Evolutionary conservation across 2,113 vertebrate genomes (phyloP), one percentile per base, ranked within the genome.

Genomic region (Perca flavescens): DNA sequence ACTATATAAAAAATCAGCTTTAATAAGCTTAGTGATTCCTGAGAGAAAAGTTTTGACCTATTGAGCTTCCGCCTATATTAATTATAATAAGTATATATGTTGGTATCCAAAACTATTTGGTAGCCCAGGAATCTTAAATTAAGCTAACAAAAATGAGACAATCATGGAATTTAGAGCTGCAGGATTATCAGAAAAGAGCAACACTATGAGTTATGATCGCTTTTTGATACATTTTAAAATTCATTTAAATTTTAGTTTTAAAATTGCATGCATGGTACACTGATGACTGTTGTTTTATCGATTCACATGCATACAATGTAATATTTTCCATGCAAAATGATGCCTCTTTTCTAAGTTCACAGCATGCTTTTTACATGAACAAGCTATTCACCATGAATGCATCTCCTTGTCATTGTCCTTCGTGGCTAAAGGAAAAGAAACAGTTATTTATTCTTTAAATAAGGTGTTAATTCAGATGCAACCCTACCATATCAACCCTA

Each of bases 381-480:
- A 84, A 86, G 50, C 79, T 87, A 85, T 86, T 92, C 90, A 93
- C 92, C 87, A 85, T 92, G 57, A 81, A 71, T 83, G 65, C 61
- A 89, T 84, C 78, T 88, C 64, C 85, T 76, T 89, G 81, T 58
- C 85, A 86, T 14, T 90, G 86, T 79, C 64, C 89, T 81, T 85
- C 50, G 64, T 53, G 8, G 84, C 89, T 91, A 82, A 77, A 87
- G 88, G 80, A 85, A 87, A 86, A 81, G 69, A 87, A 80, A 88
- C 14, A 77, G 22, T 80, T 36, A 75, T 89, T 89, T 84, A 84
- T 79, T 88, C 49, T 74, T 73, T 82, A 67, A 80, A 65, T 17
- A 36, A 47, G 22, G 16, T 22, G 63, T 46, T 74, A 52, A 63
- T 60, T 64, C 46, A 79, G 57, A 70, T 66, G 49, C 69, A 83